Evolutionary conservation across 2,797 vertebrate species (phyloP), one percentile per base, ranked within the genome.

Genomic region (Semotilus atromaculatus): DNA sequence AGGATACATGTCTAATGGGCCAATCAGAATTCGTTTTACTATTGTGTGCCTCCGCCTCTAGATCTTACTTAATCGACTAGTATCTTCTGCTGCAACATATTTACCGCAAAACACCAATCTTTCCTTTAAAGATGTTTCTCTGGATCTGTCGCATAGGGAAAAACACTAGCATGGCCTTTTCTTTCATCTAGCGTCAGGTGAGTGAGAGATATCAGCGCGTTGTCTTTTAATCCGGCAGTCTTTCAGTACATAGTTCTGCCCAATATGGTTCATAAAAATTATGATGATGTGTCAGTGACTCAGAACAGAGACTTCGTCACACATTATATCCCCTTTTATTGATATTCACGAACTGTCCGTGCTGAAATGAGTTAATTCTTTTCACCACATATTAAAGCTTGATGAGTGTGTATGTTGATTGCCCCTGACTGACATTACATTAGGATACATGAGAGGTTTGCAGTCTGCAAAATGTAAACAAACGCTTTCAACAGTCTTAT

Each of bases 101-200:
- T 51, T 45, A 16, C 78, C n/a, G 10, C 40, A 84, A 84, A 80
- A 77, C 34, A 21, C 80, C 45, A 26, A 83, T 0, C 26, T 48
- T 38, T 87, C 62, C 13, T 85, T 81, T 88, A 83, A 90, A 78
- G 21, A 96, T 96, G 95, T 87, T 62, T 80, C 67, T 76, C 45
- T 90, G 77, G 88, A 90, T 86, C 23, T 91, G 67, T 81, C 66
- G 75, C 55, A 75, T 85, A 86, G 88, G 88, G 75, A 84, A 89
- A 6, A 86, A 87, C 88, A 79, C 71, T 73, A 87, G 89, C 66
- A 79, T 68, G 5, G 36, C 38, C 82, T 86, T 80, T 85, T 85
- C 86, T 86, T 93, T 95, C 90, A 93, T 91, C 92, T 96, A 96
- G 86, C 95, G 91, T 83, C 92, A 94, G 95, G 95, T 96, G 91